A percentile compares a stretch with the other conserved stretches of the same genome.
phyloP scores from a whole-genome alignment of 2,797 vertebrate genomes.

The Rallus crepitans region DNA sequence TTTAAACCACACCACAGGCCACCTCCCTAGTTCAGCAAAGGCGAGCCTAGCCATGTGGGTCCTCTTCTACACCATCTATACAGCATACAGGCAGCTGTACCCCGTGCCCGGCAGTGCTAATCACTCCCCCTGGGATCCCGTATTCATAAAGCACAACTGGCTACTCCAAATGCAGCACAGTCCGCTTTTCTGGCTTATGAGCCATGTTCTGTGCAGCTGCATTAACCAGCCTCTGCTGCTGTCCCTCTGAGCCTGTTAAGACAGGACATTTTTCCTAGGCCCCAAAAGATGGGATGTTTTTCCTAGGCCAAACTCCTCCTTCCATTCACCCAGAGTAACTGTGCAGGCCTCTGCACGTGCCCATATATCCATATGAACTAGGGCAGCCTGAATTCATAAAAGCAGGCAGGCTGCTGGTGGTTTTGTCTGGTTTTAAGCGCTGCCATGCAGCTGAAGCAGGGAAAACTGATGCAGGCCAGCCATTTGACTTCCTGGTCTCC shows the following conservation, averaged over 20 bases:
- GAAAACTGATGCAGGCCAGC: not conserved
- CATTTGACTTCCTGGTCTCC: constrained; percentile 19
- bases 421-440: not conserved
- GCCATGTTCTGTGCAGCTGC: not conserved
- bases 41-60: not conserved
- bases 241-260: not conserved
- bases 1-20: not conserved
- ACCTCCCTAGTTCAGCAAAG: not conserved
- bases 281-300: not conserved
- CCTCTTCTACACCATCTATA: not conserved
- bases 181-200: not conserved
- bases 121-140: not conserved
- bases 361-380: not conserved
- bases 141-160: not conserved
- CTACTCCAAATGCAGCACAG: not conserved
- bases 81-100: not conserved
- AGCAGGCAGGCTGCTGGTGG: not conserved
- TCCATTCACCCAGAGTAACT: not conserved
- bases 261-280: not conserved
- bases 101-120: not conserved
- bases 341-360: accelerated
- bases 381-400: not conserved
- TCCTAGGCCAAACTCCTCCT: not conserved
- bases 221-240: not conserved
- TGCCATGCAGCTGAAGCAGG: not conserved